Evolutionary conservation across 2,888 invertebrate species (phyloP).

Genomic region (Amblyjoppa proteus): DNA sequence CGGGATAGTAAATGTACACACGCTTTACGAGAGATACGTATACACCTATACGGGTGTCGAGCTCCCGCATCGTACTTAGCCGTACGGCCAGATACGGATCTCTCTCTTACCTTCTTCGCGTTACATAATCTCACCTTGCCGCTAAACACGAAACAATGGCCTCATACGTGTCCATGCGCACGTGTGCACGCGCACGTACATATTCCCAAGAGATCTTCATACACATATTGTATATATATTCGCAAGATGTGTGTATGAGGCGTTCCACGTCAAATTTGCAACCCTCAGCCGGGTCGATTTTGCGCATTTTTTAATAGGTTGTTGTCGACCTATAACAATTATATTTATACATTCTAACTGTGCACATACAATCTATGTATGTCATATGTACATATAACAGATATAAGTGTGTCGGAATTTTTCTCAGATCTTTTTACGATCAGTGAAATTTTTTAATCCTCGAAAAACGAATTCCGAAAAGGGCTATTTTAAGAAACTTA

Average conservation of each 20-base stretch:
- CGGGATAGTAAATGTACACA: conserved; percentile 16
- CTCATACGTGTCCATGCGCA: conserved; percentile 80
- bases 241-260: conserved; percentile 13
- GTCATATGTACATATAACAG: too few species aligned
- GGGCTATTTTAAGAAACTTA: too few species aligned
- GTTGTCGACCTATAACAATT: too few species aligned
- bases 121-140: conserved; percentile 83
- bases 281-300: too few species aligned
- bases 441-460: too few species aligned
- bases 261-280: too few species aligned
- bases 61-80: conserved; percentile 75
- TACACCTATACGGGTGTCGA: conserved; percentile 59
- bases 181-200: conserved; percentile 61
- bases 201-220: background rate
- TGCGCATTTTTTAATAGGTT: too few species aligned
- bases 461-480: too few species aligned
- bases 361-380: too few species aligned
- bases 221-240: background rate
- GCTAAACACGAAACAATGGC: conserved; percentile 82
- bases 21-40: conserved; percentile 5
- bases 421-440: too few species aligned
- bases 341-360: too few species aligned
- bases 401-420: too few species aligned
- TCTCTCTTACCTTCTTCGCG: conserved; percentile 73
- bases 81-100: conserved; percentile 74